These are phyloP conservation scores for Ophthalmolycus amberensis DNA, from an alignment of 2,113 vertebrate species.

Conservation along the genomic window DNA sequence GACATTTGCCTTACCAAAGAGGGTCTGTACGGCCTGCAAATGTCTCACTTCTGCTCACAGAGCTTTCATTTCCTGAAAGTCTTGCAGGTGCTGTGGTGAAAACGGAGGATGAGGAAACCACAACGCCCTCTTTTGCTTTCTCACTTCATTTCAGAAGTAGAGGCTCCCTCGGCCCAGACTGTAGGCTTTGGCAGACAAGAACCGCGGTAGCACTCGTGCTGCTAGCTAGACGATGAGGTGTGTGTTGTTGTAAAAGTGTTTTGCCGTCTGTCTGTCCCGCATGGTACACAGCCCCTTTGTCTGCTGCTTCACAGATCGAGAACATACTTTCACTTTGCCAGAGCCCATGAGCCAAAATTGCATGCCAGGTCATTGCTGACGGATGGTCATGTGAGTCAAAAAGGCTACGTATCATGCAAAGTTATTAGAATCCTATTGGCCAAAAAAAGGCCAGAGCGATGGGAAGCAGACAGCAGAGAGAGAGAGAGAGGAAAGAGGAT, in stretches of 20 bases:
- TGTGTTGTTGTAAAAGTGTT: slow-evolving; percentile 56
- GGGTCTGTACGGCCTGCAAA: slow-evolving; percentile 14
- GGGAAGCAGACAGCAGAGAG: slow-evolving; percentile 26
- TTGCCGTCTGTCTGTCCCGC: slow-evolving; percentile 44
- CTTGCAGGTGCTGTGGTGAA: slow-evolving; percentile 59
- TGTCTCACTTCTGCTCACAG: slow-evolving; percentile 7
- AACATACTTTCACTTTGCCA: slow-evolving; percentile 31
- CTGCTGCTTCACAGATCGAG: slow-evolving; percentile 38
- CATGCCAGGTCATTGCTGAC: neutral
- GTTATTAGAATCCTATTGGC: neutral
- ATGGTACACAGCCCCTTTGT: slow-evolving; percentile 32
- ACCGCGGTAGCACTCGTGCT: slow-evolving; percentile 42
- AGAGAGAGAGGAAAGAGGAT: slow-evolving; percentile 21
- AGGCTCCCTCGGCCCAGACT: slow-evolving; percentile 34
- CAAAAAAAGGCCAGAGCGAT: slow-evolving; percentile 13
- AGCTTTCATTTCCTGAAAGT: slow-evolving; percentile 42
- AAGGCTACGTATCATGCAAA: neutral
- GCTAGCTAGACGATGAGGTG: slow-evolving; percentile 69
- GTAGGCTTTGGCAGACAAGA: slow-evolving; percentile 38
- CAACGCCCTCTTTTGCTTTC: slow-evolving; percentile 40
- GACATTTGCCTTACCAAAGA: neutral
- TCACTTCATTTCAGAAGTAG: slow-evolving; percentile 36
- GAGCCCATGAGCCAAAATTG: slow-evolving; percentile 16
- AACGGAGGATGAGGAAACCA: slow-evolving; percentile 40
- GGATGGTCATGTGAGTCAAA: slow-evolving; percentile 9